Evolutionary conservation across 2,888 invertebrate genomes (phyloP).

Genomic region (Parthenolecanium corni): DNA sequence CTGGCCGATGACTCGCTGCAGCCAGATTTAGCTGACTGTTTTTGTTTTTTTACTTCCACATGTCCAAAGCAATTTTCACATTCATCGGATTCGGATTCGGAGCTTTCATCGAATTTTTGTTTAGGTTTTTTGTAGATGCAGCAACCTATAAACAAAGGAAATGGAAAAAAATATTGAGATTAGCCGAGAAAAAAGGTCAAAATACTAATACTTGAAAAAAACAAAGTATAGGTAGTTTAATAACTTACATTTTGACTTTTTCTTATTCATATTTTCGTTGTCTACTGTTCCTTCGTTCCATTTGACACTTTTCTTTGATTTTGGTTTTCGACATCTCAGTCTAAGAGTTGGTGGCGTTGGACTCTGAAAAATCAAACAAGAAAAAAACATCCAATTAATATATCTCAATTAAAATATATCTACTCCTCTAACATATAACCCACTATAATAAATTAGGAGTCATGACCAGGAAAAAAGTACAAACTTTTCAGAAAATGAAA

Average conservation of each 20-base stretch:
- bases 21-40: conserved; percentile 35
- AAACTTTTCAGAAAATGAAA: too few species aligned
- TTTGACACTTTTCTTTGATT: conserved; percentile 59
- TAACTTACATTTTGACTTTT: conserved; percentile 79
- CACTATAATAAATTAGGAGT: too few species aligned
- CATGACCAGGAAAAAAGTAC: too few species aligned
- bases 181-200: too few species aligned
- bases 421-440: not conserved
- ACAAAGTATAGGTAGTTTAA: not conserved
- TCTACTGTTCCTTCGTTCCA: conserved; percentile 88
- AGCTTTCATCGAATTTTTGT: conserved; percentile 70
- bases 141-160: conserved; percentile 42
- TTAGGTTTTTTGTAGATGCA: conserved; percentile 88
- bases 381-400: not conserved
- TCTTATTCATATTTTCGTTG: conserved; percentile 88
- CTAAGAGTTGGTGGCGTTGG: conserved; percentile 36
- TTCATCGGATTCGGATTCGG: conserved; percentile 65
- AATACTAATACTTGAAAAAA: too few species aligned
- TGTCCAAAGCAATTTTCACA: conserved; percentile 72
- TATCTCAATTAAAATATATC: not conserved
- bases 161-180: not conserved
- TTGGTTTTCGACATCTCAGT: conserved; percentile 56
- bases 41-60: conserved; percentile 37
- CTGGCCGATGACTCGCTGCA: conserved; percentile 1
- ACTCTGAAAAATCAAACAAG: conserved; percentile 1